Percentiles rank a stretch among this genome's conserved stretches.
These are phyloP conservation scores for Streptopelia turtur DNA, from an alignment of 2,797 vertebrate genomes.

Conservation along the genomic window DNA sequence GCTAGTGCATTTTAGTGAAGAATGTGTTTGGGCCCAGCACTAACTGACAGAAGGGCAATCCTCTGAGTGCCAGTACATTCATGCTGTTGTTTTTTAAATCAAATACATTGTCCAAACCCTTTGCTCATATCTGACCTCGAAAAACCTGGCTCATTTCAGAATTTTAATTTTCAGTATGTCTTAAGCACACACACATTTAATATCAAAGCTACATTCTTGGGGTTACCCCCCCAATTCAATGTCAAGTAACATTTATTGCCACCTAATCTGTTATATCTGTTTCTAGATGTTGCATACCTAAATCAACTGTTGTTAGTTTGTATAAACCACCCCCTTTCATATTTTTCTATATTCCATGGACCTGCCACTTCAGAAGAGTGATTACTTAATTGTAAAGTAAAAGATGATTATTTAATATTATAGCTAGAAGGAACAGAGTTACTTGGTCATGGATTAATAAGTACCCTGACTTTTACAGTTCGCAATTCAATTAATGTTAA, in stretches of 20 bases:
- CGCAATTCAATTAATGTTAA: background rate
- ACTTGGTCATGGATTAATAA: slow-evolving; percentile 16
- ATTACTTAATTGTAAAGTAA: slow-evolving; percentile 29
- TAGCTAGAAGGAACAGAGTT: background rate
- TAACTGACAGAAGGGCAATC: background rate
- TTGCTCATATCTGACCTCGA: background rate
- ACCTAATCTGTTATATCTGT: background rate
- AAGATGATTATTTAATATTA: slow-evolving; percentile 39
- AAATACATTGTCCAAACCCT: background rate
- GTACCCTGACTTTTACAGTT: background rate
- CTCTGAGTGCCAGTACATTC: background rate
- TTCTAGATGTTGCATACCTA: background rate
- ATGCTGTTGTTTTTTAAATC: background rate
- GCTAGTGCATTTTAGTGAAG: background rate
- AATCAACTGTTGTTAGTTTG: background rate
- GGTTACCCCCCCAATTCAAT: background rate
- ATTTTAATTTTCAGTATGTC: background rate
- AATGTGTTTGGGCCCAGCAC: background rate
- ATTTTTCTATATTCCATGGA: slow-evolving; percentile 8
- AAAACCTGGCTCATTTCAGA: background rate
- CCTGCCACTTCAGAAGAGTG: background rate
- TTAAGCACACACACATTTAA: background rate
- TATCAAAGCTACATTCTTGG: background rate
- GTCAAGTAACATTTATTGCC: background rate
- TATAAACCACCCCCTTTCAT: background rate